These are phyloP conservation scores for Stomatorhinus ivindoensis DNA, from an alignment of 2,113 vertebrate species.

Conservation along the genomic window DNA sequence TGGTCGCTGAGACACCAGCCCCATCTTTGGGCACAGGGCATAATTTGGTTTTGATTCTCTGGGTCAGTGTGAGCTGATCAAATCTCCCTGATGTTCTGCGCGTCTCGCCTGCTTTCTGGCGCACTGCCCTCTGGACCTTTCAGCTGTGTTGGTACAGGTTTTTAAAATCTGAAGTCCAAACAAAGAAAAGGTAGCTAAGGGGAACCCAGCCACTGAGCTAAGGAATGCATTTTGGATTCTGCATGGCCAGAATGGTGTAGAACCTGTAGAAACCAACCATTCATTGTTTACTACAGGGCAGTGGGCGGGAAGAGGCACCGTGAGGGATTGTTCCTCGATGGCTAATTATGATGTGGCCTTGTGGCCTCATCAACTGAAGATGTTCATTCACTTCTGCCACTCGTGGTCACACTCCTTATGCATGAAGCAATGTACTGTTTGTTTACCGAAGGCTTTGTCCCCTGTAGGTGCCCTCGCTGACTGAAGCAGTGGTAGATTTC, in stretches of 20 bases:
- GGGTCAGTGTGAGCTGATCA: not conserved
- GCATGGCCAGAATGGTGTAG: not conserved
- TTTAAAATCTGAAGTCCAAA: not conserved
- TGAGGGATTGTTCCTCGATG: not conserved
- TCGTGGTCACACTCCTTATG: conserved; percentile 57
- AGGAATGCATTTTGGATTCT: not conserved
- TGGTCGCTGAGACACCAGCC: not conserved
- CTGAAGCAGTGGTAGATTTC: not conserved
- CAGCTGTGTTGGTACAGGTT: not conserved
- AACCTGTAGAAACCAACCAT: not conserved
- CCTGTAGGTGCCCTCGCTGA: not conserved
- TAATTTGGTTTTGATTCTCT: not conserved
- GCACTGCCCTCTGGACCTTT: not conserved
- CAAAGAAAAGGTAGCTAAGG: not conserved
- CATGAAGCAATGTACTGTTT: conserved; percentile 51
- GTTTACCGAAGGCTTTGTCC: not conserved
- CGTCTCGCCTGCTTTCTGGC: not conserved
- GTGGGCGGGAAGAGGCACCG: not conserved
- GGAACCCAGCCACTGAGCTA: not conserved
- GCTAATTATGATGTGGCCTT: not conserved
- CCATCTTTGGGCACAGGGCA: not conserved
- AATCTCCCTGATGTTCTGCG: not conserved
- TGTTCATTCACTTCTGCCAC: conserved; percentile 40
- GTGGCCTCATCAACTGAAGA: not conserved
- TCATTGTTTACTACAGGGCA: not conserved